Percentiles rank a stretch among this genome's conserved stretches.
Conservation (phyloP, 2,797 vertebrate species). For the Chelmon rostratus region DNA sequence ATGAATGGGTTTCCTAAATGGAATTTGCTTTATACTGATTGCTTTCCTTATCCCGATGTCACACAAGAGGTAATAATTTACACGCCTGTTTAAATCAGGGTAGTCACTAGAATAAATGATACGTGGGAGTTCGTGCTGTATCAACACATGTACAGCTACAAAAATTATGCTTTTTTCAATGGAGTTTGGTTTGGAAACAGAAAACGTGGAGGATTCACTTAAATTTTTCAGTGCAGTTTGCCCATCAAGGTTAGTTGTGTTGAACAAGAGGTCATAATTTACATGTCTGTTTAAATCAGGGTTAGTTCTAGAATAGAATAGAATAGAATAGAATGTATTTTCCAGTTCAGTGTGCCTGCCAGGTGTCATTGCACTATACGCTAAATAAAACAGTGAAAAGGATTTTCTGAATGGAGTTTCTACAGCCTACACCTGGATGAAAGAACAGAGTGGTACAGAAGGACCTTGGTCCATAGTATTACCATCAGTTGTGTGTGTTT, state of each 20-base stretch:
- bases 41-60: neutral
- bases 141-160: neutral
- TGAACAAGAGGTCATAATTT: no score
- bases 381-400: no score
- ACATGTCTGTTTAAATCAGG: no score
- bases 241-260: neutral
- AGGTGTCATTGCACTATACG: neutral
- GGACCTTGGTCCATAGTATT: neutral
- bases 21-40: neutral
- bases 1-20: neutral
- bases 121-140: no score
- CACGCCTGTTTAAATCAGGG: neutral
- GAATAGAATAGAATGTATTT: neutral
- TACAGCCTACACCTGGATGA: neutral
- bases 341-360: neutral
- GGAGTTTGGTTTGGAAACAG: neutral
- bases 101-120: neutral
- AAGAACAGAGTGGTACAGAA: neutral
- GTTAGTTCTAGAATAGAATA: neutral
- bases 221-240: neutral
- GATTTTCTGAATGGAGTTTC: neutral
- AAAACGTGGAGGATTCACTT: no score
- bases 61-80: neutral
- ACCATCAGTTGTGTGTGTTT: neutral
- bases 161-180: neutral